phyloP scores from a whole-genome alignment of 2,888 invertebrate genomes.

The Pachliopta kotzebuea region DNA sequence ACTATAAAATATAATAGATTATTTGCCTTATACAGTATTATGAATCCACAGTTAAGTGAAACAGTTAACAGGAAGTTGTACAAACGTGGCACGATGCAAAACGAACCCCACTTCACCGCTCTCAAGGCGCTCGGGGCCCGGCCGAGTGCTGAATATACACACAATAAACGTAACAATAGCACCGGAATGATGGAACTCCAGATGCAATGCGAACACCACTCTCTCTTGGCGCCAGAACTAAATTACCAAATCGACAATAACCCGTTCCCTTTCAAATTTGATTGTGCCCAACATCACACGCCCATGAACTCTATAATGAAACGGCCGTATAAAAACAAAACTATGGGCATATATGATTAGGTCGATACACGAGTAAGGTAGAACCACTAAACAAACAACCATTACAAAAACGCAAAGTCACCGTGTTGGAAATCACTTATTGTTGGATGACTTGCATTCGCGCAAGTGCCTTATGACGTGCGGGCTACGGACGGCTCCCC shows the following conservation, averaged over 20 bases:
- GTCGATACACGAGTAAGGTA: slow-evolving; percentile 79
- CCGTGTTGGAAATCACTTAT: slow-evolving; percentile 78
- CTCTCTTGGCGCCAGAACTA: slow-evolving; percentile 66
- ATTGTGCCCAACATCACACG: slow-evolving; percentile 77
- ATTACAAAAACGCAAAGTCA: slow-evolving; percentile 76
- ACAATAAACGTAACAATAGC: too few relatives aligned
- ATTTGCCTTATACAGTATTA: not conserved
- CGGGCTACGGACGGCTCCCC: slow-evolving; percentile 41
- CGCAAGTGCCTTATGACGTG: slow-evolving; percentile 62
- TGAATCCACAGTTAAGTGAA: slow-evolving; percentile 15
- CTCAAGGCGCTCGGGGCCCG: slow-evolving; percentile 8
- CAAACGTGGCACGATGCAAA: slow-evolving; percentile 3
- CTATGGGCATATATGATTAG: slow-evolving; percentile 80
- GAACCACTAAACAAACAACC: slow-evolving; percentile 79
- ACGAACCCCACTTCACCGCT: slow-evolving; percentile 9
- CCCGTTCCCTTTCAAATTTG: slow-evolving; percentile 78
- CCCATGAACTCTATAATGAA: slow-evolving; percentile 80
- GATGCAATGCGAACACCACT: slow-evolving; percentile 56
- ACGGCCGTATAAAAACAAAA: slow-evolving; percentile 77
- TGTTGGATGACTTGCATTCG: slow-evolving; percentile 75
- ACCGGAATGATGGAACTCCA: slow-evolving; percentile 11
- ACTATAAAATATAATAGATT: too few relatives aligned
- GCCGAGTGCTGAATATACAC: too few relatives aligned
- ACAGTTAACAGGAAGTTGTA: slow-evolving; percentile 2
- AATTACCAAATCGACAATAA: slow-evolving; percentile 68